These are phyloP conservation scores for Calcarius lapponicus DNA, from an alignment of 2,797 vertebrate species.

Conservation along the genomic window DNA sequence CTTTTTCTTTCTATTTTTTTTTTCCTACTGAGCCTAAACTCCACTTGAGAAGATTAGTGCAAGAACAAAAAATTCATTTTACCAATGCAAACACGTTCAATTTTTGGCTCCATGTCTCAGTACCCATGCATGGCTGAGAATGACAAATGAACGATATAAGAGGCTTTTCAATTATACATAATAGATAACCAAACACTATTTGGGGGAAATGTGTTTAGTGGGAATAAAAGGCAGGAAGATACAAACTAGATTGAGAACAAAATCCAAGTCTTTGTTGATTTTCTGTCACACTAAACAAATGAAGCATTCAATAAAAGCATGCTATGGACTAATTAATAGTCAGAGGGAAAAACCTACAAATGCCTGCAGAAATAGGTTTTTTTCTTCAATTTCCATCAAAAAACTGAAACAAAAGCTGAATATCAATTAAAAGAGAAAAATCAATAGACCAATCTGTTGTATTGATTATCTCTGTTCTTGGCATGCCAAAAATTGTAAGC, in stretches of 20 bases:
- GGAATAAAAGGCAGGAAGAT: background rate
- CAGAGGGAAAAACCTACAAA: background rate
- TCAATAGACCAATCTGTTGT: background rate
- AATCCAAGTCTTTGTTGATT: slow-evolving; percentile 1
- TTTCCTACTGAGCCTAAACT: background rate
- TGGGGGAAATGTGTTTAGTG: background rate
- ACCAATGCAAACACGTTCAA: accelerated
- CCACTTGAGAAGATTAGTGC: background rate
- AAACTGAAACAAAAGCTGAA: background rate
- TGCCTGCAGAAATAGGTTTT: background rate
- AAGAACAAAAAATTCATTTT: background rate
- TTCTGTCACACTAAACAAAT: background rate
- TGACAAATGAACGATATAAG: background rate
- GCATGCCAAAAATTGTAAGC: background rate
- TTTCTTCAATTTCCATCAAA: background rate
- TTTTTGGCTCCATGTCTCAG: background rate
- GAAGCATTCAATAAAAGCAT: background rate
- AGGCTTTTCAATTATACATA: background rate
- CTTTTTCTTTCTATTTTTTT: background rate
- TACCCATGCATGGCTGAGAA: background rate
- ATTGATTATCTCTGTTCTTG: background rate
- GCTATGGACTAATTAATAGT: background rate
- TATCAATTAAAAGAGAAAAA: background rate
- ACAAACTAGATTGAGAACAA: background rate
- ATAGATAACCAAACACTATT: background rate